Evolutionary conservation across 2,113 vertebrate genomes (phyloP).

Genomic region (Leptocoma aspasia): DNA sequence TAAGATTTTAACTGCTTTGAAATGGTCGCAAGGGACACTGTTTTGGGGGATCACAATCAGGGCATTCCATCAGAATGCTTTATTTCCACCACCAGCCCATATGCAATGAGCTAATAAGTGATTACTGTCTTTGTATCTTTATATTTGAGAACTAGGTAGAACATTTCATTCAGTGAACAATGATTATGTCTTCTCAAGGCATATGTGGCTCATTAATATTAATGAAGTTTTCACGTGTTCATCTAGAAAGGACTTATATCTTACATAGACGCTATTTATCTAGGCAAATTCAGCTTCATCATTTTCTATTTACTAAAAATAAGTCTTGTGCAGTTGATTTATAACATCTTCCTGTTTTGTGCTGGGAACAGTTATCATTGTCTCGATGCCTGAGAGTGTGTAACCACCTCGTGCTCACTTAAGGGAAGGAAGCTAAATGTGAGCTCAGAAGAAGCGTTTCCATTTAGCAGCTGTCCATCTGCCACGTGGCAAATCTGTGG

Average conservation of each 20-base stretch:
- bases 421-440: neutral
- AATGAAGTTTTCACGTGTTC: neutral
- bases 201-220: conserved; percentile 41
- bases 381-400: neutral
- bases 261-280: conserved; percentile 49
- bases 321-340: conserved; percentile 17
- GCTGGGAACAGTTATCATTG: neutral
- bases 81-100: conserved; percentile 6
- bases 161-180: neutral
- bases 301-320: conserved; percentile 57
- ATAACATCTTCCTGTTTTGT: neutral
- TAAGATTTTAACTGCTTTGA: conserved; percentile 16
- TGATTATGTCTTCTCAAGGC: conserved; percentile 24
- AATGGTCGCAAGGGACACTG: neutral
- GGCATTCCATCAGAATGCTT: conserved; percentile 19
- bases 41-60: conserved; percentile 48
- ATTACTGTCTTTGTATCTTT: conserved; percentile 38
- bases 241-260: neutral
- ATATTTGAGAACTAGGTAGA: conserved; percentile 11
- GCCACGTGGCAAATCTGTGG: neutral
- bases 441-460: neutral
- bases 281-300: conserved; percentile 32
- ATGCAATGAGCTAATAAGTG: conserved; percentile 35
- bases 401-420: neutral
- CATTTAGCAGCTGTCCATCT: neutral